Evolutionary conservation across 2,888 invertebrate genomes (phyloP).

Genomic region (Thera britannica): DNA sequence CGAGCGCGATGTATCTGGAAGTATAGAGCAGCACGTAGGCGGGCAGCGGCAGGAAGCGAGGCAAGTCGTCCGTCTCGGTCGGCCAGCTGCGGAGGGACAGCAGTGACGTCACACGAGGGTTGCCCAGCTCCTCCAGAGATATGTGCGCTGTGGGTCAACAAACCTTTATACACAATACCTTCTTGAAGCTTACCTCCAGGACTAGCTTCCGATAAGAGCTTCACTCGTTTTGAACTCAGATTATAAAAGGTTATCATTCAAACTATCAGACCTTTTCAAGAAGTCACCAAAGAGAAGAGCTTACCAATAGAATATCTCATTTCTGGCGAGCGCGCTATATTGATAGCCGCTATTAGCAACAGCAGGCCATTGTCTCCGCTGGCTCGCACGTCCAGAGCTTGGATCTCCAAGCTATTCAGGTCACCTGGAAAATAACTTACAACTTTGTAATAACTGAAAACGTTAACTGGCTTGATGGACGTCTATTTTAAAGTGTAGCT

Average conservation of each 20-base stretch:
- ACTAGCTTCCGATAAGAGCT: too few relatives aligned
- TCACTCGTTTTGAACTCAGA: too few relatives aligned
- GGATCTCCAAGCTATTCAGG: slow-evolving; percentile 87
- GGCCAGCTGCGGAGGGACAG: slow-evolving; percentile 51
- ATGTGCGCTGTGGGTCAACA: slow-evolving; percentile 57
- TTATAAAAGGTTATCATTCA: too few relatives aligned
- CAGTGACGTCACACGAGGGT: slow-evolving; percentile 62
- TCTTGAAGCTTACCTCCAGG: too few relatives aligned
- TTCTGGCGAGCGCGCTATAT: slow-evolving; percentile 87
- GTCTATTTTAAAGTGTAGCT: too few relatives aligned
- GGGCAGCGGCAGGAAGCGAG: slow-evolving; percentile 62
- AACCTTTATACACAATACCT: neutral
- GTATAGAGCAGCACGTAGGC: slow-evolving; percentile 61
- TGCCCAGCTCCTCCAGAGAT: slow-evolving; percentile 53
- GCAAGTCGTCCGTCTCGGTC: slow-evolving; percentile 47
- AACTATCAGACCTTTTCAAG: too few relatives aligned
- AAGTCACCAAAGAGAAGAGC: slow-evolving; percentile 21
- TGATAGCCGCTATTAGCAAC: slow-evolving; percentile 89
- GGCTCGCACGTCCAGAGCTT: slow-evolving; percentile 92
- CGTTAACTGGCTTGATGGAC: too few relatives aligned
- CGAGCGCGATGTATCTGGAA: slow-evolving; percentile 55
- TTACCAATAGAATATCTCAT: slow-evolving; percentile 90
- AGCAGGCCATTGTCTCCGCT: slow-evolving; percentile 82
- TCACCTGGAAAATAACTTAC: slow-evolving; percentile 67
- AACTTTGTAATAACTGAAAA: too few relatives aligned